phyloP scores from a whole-genome alignment of 2,113 vertebrate genomes.

The Bufo gargarizans region DNA sequence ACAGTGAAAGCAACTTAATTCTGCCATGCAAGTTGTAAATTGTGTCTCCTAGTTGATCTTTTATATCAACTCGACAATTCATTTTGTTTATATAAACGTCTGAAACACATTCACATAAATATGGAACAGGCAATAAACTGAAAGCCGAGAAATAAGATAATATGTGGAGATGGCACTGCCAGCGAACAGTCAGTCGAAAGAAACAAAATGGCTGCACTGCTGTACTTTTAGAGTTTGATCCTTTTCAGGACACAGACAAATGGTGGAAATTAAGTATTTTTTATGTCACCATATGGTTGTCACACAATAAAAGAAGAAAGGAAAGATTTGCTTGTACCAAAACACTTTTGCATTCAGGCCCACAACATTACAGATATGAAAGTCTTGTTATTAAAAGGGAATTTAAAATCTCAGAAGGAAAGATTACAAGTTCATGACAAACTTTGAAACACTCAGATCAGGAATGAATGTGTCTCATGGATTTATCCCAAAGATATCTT shows the following conservation, averaged over 20 bases:
- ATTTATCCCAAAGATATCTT: too few relatives aligned
- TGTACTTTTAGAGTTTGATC: background rate
- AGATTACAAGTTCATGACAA: too few relatives aligned
- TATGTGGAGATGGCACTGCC: slow-evolving; percentile 42
- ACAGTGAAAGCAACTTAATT: slow-evolving; percentile 56
- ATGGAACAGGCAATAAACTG: slow-evolving; percentile 58
- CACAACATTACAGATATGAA: too few relatives aligned
- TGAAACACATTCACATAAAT: slow-evolving; percentile 58
- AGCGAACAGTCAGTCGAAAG: slow-evolving; percentile 23
- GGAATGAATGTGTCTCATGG: too few relatives aligned
- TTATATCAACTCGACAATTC: slow-evolving; percentile 55
- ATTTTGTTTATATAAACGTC: slow-evolving; percentile 59
- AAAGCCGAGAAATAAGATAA: slow-evolving; percentile 42
- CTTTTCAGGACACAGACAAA: slow-evolving; percentile 8
- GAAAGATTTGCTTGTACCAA: too few relatives aligned
- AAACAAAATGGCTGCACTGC: slow-evolving; percentile 18
- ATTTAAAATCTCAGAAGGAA: too few relatives aligned
- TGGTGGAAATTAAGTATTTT: background rate
- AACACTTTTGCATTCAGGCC: too few relatives aligned
- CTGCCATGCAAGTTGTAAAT: slow-evolving; percentile 53
- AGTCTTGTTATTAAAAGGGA: too few relatives aligned
- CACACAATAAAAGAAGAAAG: too few relatives aligned
- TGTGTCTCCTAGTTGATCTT: slow-evolving; percentile 57
- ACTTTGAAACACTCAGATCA: too few relatives aligned
- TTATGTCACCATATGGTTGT: background rate